Evolutionary conservation across 1,140 invertebrate genomes (phyloP).

Genomic region (Lordiphosa collinella): DNA sequence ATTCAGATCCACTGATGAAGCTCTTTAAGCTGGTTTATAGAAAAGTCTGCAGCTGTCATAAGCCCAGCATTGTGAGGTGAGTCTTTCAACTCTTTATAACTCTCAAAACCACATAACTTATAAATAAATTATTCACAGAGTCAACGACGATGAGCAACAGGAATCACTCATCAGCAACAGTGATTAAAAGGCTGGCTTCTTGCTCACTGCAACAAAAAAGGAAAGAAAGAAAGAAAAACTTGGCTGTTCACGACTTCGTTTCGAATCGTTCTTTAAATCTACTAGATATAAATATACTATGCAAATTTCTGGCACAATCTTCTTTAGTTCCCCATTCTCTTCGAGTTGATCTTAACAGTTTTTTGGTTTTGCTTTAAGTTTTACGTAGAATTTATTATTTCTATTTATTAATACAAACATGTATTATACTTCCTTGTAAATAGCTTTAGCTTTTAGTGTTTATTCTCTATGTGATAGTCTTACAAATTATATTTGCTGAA

Average conservation of each 20-base stretch:
- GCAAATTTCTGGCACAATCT: slow-evolving; percentile 29
- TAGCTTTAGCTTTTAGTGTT: slow-evolving; percentile 51
- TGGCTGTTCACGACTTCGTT: slow-evolving; percentile 75
- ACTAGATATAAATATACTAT: slow-evolving; percentile 37
- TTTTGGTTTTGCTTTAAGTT: slow-evolving; percentile 39
- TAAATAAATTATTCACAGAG: slow-evolving; percentile 80
- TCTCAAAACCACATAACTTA: background rate
- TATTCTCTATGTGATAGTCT: slow-evolving; percentile 71
- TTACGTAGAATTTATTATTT: slow-evolving; percentile 18
- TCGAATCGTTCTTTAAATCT: slow-evolving; percentile 70
- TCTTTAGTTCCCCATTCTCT: no score
- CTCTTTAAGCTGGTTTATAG: slow-evolving; percentile 83
- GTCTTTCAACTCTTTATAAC: background rate
- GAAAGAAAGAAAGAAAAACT: slow-evolving; percentile 60
- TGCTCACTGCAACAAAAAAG: slow-evolving; percentile 59
- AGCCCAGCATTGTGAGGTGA: slow-evolving; percentile 81
- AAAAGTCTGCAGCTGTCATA: slow-evolving; percentile 81
- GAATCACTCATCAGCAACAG: slow-evolving; percentile 85
- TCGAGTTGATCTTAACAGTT: no score
- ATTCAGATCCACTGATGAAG: slow-evolving; percentile 90
- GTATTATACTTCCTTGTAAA: slow-evolving; percentile 51
- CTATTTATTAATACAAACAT: slow-evolving; percentile 38
- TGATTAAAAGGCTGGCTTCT: slow-evolving; percentile 30
- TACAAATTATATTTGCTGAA: slow-evolving; percentile 53
- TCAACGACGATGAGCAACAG: slow-evolving; percentile 87